Evolutionary conservation across 1,140 invertebrate genomes (phyloP).

Genomic region (Archivesica marissinica): DNA sequence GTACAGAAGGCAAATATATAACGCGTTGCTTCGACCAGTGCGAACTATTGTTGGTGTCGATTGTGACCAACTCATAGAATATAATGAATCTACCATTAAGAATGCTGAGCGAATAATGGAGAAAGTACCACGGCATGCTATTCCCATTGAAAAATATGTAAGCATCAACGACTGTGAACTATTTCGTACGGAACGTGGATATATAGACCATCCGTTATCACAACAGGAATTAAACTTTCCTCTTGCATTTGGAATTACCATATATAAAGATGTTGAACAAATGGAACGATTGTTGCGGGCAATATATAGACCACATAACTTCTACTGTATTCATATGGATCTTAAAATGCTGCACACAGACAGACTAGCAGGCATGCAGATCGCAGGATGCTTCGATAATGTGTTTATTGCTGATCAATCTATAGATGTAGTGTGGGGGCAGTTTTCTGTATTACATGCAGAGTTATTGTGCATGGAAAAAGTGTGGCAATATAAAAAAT

Average conservation of each 20-base stretch:
- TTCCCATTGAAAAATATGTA: too few species aligned
- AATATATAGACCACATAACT: slow-evolving; percentile 80
- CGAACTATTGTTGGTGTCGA: too few species aligned
- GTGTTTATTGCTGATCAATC: slow-evolving; percentile 61
- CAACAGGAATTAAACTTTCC: slow-evolving; percentile 49
- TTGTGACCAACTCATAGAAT: too few species aligned
- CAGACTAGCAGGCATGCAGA: not conserved
- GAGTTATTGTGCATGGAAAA: slow-evolving; percentile 72
- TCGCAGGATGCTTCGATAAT: slow-evolving; percentile 36
- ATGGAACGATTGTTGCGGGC: slow-evolving; percentile 76
- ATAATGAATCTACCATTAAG: too few species aligned
- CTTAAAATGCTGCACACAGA: slow-evolving; percentile 38
- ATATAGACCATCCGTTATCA: slow-evolving; percentile 45
- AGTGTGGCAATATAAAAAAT: slow-evolving; percentile 55
- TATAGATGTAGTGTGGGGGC: slow-evolving; percentile 58
- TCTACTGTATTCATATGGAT: slow-evolving; percentile 82
- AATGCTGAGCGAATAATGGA: too few species aligned
- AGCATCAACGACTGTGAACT: too few species aligned
- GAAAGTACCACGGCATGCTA: too few species aligned
- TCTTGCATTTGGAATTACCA: slow-evolving; percentile 70
- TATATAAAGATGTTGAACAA: slow-evolving; percentile 76
- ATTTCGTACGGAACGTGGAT: slow-evolving; percentile 18
- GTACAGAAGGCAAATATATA: too few species aligned
- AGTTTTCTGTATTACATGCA: slow-evolving; percentile 66
- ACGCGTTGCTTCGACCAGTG: too few species aligned